These are phyloP conservation scores for Bombus confusus DNA, from an alignment of 1,140 invertebrate genomes.

Conservation along the genomic window DNA sequence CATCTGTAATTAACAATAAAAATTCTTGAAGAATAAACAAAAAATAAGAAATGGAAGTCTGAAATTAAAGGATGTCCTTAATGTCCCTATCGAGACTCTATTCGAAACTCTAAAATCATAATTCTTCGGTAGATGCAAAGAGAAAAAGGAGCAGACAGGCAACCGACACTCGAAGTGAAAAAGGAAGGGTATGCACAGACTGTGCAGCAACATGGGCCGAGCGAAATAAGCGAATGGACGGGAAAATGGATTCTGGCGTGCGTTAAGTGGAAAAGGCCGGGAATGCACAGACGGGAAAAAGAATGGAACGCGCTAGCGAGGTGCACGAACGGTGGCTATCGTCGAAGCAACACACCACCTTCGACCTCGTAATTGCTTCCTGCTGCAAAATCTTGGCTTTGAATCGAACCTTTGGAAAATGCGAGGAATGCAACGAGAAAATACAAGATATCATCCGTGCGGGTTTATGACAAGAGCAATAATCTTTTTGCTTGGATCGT, in stretches of 20 bases:
- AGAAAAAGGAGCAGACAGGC: neutral
- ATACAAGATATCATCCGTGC: neutral
- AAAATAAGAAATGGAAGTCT: neutral
- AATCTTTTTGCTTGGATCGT: neutral
- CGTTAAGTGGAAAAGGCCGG: conserved; percentile 62
- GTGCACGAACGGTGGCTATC: neutral
- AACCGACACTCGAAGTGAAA: neutral
- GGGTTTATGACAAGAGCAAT: neutral
- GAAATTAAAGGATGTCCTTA: neutral
- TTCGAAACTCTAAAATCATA: neutral
- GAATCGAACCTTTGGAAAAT: neutral
- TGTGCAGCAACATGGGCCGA: neutral
- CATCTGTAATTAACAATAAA: neutral
- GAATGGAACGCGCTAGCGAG: conserved; percentile 1
- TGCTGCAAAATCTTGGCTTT: neutral
- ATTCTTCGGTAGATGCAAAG: neutral
- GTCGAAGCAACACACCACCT: neutral
- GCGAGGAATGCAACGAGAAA: neutral
- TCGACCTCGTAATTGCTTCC: conserved; percentile 2
- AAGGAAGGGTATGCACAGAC: neutral
- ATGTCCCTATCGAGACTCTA: too few relatives aligned
- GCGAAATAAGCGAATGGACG: conserved; percentile 24
- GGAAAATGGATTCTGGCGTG: conserved; percentile 20
- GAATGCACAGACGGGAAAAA: conserved; percentile 41
- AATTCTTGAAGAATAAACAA: neutral